Base-by-base conservation (phyloP, 2,797 vertebrate species). In the Poecilia velifera region DNA sequence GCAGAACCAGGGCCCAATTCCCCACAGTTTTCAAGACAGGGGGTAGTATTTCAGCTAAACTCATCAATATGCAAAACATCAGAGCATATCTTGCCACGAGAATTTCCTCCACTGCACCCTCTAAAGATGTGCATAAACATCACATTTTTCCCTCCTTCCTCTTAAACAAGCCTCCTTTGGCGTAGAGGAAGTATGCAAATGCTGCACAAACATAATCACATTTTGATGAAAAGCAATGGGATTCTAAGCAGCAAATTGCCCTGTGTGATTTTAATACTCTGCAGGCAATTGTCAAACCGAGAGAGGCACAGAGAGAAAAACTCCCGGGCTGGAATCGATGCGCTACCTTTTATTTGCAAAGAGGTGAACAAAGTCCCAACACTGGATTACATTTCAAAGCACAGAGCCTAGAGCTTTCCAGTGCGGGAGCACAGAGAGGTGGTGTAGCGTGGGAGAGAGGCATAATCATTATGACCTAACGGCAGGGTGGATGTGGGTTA, bases 61-160 rank as follows among this genome's bases (percentile, higher is more conserved):
- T 95, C 92, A 95, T 95, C 92, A 95, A 93, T 94, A 95, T 95
- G 92, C 93, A 95, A 93, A 93, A 94, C 92, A 94, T 92, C 90
- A 88, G 86, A 85, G 91, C 89, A 86, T 76, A 80, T 90, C 92
- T 93, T 85, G 85, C 91, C 90, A 92, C 82, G 79, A 90, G 90
- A 90, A 92, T 94, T 92, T 90, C 88, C 91, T 89, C 88, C 88
- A 80, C 87, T 91, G 91, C 94, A 87, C 86, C 83, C 78, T 89
- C 88, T 80, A 87, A 84, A 89, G 92, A 90, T 86, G 88, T 85
- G 87, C 90, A 94, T 80, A 90, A 93, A 92, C 91, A 93, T 89
- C 87, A 91, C 89, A 74, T 78, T 59, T 70, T 78, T 71, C 77
- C 72, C 72, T 68, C 59, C 77, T 71, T 80, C 72, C 76, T 70